Percentiles rank a stretch among this genome's conserved stretches.
These are phyloP conservation scores for Cosmia trapezina DNA, from an alignment of 2,888 invertebrate genomes.

Conservation along the genomic window DNA sequence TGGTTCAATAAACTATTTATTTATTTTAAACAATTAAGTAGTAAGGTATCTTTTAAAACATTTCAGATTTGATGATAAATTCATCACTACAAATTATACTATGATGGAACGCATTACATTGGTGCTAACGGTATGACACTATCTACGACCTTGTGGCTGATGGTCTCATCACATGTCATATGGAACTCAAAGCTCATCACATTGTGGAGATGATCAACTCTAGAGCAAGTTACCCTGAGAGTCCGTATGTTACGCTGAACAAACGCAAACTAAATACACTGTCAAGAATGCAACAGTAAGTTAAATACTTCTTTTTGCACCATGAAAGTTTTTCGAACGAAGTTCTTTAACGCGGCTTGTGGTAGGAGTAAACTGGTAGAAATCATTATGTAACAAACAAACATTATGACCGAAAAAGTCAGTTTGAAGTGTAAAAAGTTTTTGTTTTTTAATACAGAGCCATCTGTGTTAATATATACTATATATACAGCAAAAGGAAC, in stretches of 20 bases:
- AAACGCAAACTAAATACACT: slow-evolving; percentile 92
- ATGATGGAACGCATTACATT: slow-evolving; percentile 94
- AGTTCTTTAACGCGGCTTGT: too few species aligned
- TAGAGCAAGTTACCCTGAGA: slow-evolving; percentile 94
- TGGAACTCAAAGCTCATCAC: slow-evolving; percentile 96
- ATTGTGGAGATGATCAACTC: slow-evolving; percentile 96
- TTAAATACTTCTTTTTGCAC: slow-evolving; percentile 36
- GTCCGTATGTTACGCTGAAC: slow-evolving; percentile 96
- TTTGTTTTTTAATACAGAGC: too few species aligned
- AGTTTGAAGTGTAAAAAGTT: too few species aligned
- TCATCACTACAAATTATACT: slow-evolving; percentile 94
- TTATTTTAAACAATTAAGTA: too few species aligned
- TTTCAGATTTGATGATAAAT: slow-evolving; percentile 92
- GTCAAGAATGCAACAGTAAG: slow-evolving; percentile 88
- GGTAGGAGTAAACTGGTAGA: too few species aligned
- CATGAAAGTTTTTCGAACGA: neutral
- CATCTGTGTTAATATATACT: too few species aligned
- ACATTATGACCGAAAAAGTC: too few species aligned
- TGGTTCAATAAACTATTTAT: too few species aligned
- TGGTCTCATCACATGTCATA: slow-evolving; percentile 97
- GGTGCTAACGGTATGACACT: slow-evolving; percentile 95
- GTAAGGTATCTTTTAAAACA: neutral
- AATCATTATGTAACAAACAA: too few species aligned
- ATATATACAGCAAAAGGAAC: too few species aligned
- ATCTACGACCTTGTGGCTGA: slow-evolving; percentile 97